Evolutionary conservation across 1,140 invertebrate genomes (phyloP), one percentile per base, ranked within the genome.

Genomic region (Lordiphosa stackelbergi): DNA sequence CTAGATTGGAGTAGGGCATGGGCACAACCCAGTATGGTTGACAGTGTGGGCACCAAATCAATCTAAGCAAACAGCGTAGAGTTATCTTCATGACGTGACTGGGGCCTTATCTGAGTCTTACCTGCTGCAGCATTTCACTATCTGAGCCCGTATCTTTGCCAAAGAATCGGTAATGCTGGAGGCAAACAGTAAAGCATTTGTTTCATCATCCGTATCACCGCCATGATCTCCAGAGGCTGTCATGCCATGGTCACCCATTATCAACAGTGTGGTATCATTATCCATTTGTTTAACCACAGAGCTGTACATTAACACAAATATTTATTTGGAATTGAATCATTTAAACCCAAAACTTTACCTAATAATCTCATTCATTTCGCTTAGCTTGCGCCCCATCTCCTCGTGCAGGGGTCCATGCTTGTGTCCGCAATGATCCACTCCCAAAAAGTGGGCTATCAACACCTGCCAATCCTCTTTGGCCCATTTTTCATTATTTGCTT

Each of bases 221-320:
- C 98, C 98, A 89, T 99, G 98, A 87, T 99, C 97, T 13, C 98
- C 93, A 69, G 93, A 95, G 49, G 90, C 89, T 11, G 98, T 99
- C 98, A 99, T 99, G 40, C 98, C 98, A 90, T 99, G 98, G 89
- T 99, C 98, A 19, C 98, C 98, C 86, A 99, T 90, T 1, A 99
- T 94, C 89, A 98, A 92, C 2, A 99, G 88, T 12, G 97, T 89
- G n/a, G 93, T 96, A 72, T 97, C 92, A 40, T 94, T 88, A 58
- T 94, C 92, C 71, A 98, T 90, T 49, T 88, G 85, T 12, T 92
- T 87, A 40, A 94, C 90, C 4, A 97, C 90, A 57, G 22, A 24
- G 22, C 22, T 24, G 22, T n/a, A n/a, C n/a, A n/a, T n/a, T n/a
- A n/a, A n/a, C n/a, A n/a, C n/a, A n/a, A n/a, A n/a, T n/a, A n/a